Conservation (phyloP, 2,113 vertebrate genomes). For the Apteryx mantelli region DNA sequence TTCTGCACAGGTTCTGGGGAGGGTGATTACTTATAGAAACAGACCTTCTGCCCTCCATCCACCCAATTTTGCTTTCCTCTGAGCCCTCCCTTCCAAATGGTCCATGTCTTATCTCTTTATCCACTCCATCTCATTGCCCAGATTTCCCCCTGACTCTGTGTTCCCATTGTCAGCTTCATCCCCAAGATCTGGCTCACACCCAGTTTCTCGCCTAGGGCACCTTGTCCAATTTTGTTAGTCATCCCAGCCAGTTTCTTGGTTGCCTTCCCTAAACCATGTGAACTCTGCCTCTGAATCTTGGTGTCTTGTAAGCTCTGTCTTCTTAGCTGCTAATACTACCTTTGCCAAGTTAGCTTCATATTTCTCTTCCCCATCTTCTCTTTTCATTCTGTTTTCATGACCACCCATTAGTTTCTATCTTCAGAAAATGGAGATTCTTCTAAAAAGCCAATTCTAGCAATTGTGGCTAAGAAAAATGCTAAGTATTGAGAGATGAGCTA, state of each 20-base stretch:
- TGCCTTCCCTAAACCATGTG: background rate
- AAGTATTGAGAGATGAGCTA: background rate
- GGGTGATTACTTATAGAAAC: background rate
- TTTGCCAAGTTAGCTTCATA: constrained; percentile 6
- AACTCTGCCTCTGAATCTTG: background rate
- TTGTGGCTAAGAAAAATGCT: background rate
- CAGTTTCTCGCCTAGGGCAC: background rate
- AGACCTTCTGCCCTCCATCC: background rate
- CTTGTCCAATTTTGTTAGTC: background rate
- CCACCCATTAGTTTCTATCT: constrained; percentile 32
- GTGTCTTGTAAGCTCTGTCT: background rate
- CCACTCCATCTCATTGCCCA: background rate
- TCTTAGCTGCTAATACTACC: background rate
- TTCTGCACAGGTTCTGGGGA: background rate
- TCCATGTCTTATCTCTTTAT: background rate
- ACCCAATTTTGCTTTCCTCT: background rate
- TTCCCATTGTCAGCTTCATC: background rate
- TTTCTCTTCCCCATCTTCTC: background rate
- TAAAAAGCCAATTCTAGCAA: background rate
- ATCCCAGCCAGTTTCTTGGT: background rate
- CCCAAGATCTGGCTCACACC: background rate
- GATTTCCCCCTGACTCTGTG: background rate
- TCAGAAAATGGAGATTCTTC: constrained; percentile 17
- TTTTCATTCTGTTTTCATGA: background rate
- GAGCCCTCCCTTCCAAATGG: background rate